A percentile compares a stretch with the other conserved stretches of the same genome.
Conservation (phyloP, 2,797 vertebrate species). For the Cyclopterus lumpus region DNA sequence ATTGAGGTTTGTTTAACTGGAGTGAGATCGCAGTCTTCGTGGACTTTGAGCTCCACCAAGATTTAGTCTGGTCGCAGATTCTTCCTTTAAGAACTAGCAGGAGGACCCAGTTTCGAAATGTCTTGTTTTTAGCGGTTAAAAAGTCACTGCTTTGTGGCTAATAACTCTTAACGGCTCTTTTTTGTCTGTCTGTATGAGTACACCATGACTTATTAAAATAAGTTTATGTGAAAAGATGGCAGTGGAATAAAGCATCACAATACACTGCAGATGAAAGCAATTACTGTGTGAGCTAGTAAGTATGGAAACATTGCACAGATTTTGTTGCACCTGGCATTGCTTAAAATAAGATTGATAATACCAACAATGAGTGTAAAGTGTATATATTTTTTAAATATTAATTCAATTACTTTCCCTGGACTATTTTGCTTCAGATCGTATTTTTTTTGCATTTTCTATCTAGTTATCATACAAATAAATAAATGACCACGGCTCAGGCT, state of each 20-base stretch:
- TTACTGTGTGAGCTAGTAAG: too few species aligned
- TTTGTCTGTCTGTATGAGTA: background rate
- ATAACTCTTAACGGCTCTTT: background rate
- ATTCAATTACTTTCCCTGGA: background rate
- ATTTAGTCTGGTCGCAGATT: background rate
- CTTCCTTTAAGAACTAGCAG: background rate
- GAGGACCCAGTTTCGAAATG: background rate
- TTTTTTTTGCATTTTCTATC: background rate
- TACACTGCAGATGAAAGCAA: slow-evolving; percentile 8
- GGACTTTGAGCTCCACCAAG: background rate
- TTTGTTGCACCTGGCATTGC: background rate
- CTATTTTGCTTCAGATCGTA: background rate
- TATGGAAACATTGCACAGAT: slow-evolving; percentile 1
- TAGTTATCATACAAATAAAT: slow-evolving; percentile 3
- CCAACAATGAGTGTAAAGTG: slow-evolving; percentile 3
- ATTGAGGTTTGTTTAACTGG: background rate
- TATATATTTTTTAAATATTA: background rate
- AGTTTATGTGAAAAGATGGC: background rate
- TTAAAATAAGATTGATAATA: background rate
- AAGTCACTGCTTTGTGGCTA: background rate
- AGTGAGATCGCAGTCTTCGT: background rate
- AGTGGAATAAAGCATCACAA: background rate
- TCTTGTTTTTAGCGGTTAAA: background rate
- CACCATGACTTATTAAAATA: background rate
- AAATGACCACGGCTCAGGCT: background rate